These are phyloP conservation scores for Pseudomugil tenellus DNA, from an alignment of 2,797 vertebrate species.

Conservation along the genomic window DNA sequence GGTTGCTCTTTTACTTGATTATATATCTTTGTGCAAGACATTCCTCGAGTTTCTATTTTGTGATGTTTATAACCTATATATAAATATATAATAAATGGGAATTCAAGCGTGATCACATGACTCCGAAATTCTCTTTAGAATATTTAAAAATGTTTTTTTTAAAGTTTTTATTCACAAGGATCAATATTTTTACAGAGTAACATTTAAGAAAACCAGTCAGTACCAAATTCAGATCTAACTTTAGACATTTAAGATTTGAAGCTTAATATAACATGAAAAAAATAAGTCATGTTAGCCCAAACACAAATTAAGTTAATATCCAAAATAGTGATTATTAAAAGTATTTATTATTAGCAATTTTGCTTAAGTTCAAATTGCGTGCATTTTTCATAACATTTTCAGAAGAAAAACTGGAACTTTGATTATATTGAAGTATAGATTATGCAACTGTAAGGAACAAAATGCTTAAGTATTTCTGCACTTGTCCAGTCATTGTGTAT, in stretches of 20 bases:
- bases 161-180: not conserved
- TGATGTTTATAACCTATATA: constrained; percentile 83
- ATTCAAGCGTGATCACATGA: constrained; percentile 60
- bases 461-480: not conserved
- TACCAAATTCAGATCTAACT: not conserved
- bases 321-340: not conserved
- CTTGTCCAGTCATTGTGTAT: not conserved
- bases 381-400: not conserved
- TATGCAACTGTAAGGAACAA: not conserved
- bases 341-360: not conserved
- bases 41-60: constrained; percentile 81
- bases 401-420: not conserved
- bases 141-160: not conserved
- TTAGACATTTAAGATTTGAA: not conserved
- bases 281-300: not conserved
- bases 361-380: not conserved
- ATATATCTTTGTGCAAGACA: constrained; percentile 76
- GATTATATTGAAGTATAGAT: not conserved
- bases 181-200: not conserved
- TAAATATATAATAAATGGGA: constrained; percentile 82
- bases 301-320: not conserved
- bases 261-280: not conserved
- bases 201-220: not conserved
- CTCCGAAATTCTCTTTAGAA: constrained; percentile 37
- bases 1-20: constrained; percentile 78